Evolutionary conservation across 2,888 invertebrate genomes (phyloP), one percentile per base, ranked within the genome.

Genomic region (Rhingia campestris): DNA sequence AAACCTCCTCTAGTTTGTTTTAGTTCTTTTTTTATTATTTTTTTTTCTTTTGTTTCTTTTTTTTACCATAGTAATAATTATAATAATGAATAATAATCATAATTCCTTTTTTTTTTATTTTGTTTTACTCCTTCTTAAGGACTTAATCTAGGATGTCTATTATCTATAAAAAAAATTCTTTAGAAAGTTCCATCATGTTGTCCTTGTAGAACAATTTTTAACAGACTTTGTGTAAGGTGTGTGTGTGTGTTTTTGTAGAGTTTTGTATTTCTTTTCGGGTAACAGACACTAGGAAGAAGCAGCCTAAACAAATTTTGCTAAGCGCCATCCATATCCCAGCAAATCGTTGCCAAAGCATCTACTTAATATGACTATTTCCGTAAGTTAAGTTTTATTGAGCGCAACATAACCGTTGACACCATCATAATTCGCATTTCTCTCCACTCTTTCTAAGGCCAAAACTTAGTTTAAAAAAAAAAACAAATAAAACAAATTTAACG

Each of bases 71-170:
- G 64, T 70, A 75, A 70, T 84, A 84, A 74, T 84, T 74, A 79
- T 80, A 84, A 80, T 80, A 84, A 84, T 84, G 80, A 84, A 84
- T 84, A 84, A 79, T 84, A 84, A 84, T 84, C 76, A 63, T 77
- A 70, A 70, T 59, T 72, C 59, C 43, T 70, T 75, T 84, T 67
- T 70, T 64, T 59, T 32, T 69, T 66, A 39, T 77, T 41, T 64
- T 66, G 43, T 79, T 84, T 80, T 32, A 14, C 22, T 79, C 74
- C 80, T 80, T 84, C 75, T 64, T 12, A 80, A 84, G 84, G 84
- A 84, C 84, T 84, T 84, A 84, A 74, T 80, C 84, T 84, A 84
- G 58, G 80, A 80, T 84, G 70, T 75, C 84, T 84, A 84, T 84
- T 84, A 80, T 80, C 79, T 84, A 84, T 74, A 84, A 79, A 82